Percentiles rank a stretch among this genome's conserved stretches.
Conservation (phyloP, 2,113 vertebrate species). For the Hemichromis elongatus region DNA sequence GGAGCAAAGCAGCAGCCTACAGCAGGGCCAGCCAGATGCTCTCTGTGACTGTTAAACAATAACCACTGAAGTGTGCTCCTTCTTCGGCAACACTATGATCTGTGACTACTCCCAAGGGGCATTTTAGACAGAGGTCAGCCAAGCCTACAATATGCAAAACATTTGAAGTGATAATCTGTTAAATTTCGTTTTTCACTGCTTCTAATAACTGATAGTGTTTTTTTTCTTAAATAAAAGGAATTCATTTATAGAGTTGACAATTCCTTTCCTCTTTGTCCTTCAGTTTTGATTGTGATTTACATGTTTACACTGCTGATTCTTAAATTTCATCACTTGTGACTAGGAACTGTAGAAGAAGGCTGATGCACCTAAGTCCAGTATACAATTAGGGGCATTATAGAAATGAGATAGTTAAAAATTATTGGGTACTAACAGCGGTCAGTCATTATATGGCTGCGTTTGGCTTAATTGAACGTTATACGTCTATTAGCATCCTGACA, state of each 20-base stretch:
- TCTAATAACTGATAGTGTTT: background rate
- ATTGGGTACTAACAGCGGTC: background rate
- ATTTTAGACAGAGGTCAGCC: background rate
- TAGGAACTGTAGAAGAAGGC: background rate
- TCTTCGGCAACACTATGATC: constrained; percentile 15
- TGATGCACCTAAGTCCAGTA: background rate
- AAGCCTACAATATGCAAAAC: background rate
- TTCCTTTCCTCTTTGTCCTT: background rate
- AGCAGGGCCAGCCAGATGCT: constrained; percentile 47
- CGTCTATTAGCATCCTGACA: background rate
- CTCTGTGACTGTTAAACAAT: constrained; percentile 45
- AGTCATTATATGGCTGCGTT: background rate
- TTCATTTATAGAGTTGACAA: background rate
- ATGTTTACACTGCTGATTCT: background rate
- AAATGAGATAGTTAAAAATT: background rate
- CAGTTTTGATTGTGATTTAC: background rate
- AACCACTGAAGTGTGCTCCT: constrained; percentile 44
- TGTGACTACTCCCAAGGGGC: background rate
- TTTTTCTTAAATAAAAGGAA: background rate
- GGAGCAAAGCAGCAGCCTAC: constrained; percentile 7
- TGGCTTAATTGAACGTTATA: too few species aligned
- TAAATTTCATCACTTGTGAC: background rate
- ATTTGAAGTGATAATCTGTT: background rate
- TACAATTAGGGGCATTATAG: background rate
- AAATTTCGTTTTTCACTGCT: background rate